Base-by-base conservation (phyloP, 1,140 invertebrate genomes). In the Conopomorpha cramerella region DNA sequence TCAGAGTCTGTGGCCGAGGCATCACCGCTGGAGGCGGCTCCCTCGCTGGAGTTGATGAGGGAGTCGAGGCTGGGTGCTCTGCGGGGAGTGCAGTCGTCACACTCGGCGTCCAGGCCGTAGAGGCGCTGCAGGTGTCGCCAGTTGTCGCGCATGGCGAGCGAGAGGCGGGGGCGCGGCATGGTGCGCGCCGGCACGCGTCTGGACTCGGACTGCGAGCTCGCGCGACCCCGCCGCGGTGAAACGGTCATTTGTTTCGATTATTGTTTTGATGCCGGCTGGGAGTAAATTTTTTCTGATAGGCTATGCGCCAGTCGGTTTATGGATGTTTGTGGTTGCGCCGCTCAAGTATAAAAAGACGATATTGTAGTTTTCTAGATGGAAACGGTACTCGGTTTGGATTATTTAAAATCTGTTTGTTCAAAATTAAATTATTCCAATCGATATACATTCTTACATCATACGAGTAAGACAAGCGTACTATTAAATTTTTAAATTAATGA, bases 51-150 rank as follows among this genome's bases (percentile, higher is more conserved):
- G 57, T 85, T 85, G 26, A 84, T 85, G 2, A 86, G 67, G 16
- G 83, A 85, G 56, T 86, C 84, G 7, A 86, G 52, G 1, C 83
- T 85, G 16, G 82, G 80, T 8, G 82, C 78, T n/a, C 81, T 49
- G 30, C 66, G 58, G 13, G 61, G 61, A 3, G 43, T 32, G 38
- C 44, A 60, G 30, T 81, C 77, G 16, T 79, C 79, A 8, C 58
- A 51, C 39, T 77, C 77, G 38, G 74, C 61, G 12, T 82, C 81
- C 4, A 84, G 79, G 31, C 80, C 56, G 64, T 78, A 77, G 7
- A 71, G 45, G 31, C 61, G 58, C 37, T 72, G 71, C 16, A 76
- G 50, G 18, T 68, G 64, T 34, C 60, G 66, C 71, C 71, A 76
- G 58, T 72, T 76, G 47, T 76, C 71, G 34, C 67, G 64, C 71